Evolutionary conservation across 2,888 invertebrate species (phyloP).

Genomic region (Trachelus iudaicus): DNA sequence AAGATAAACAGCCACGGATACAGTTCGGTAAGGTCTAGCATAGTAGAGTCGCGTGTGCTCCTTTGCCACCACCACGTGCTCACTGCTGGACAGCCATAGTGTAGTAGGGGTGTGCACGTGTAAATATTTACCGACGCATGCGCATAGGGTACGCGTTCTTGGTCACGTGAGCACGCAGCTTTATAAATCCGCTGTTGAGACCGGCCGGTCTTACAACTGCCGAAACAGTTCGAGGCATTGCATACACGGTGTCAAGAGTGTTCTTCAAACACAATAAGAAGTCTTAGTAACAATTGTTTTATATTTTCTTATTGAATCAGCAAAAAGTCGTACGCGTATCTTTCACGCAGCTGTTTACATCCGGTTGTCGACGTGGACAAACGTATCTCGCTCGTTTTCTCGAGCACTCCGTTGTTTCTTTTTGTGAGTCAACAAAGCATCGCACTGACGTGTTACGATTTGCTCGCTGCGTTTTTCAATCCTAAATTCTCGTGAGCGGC

Average conservation of each 20-base stretch:
- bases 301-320: not conserved
- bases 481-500: not conserved
- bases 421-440: not conserved
- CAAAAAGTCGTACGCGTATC: not conserved
- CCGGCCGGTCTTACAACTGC: conserved; percentile 60
- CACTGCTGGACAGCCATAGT: not conserved
- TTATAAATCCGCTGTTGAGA: conserved; percentile 54
- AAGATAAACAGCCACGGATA: not conserved
- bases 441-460: not conserved
- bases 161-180: conserved; percentile 57
- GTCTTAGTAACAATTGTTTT: not conserved
- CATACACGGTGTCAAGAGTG: not conserved
- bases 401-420: not conserved
- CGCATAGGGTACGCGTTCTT: conserved; percentile 33
- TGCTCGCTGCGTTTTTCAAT: not conserved
- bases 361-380: not conserved
- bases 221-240: conserved; percentile 24
- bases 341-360: not conserved
- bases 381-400: not conserved
- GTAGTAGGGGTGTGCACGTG: conserved; percentile 49
- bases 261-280: not conserved
- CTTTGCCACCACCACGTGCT: conserved; percentile 4
- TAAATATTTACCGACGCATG: conserved; percentile 61
- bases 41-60: not conserved
- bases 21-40: not conserved